A percentile compares a stretch with the other conserved stretches of the same genome.
Evolutionary conservation across 2,888 invertebrate genomes (phyloP).

Genomic region (Apamea sordens): DNA sequence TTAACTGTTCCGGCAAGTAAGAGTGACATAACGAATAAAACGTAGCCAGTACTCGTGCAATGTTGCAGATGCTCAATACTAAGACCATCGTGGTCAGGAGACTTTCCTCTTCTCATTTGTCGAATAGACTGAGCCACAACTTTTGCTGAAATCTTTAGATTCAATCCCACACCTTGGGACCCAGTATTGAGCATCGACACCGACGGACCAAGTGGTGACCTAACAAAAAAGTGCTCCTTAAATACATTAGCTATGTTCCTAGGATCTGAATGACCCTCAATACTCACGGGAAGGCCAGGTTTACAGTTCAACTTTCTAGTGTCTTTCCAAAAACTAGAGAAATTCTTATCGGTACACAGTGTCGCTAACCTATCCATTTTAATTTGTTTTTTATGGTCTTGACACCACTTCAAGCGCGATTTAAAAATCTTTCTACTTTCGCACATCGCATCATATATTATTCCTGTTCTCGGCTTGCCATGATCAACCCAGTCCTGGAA

Average conservation of each 20-base stretch:
- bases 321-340: slow-evolving; percentile 7
- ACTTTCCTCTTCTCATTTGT: too few species aligned
- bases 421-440: neutral
- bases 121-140: too few species aligned
- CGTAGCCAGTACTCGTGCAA: too few species aligned
- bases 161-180: neutral
- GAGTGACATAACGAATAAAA: too few species aligned
- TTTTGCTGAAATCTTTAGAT: slow-evolving; percentile 2
- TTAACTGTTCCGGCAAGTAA: too few species aligned
- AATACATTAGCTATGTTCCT: neutral
- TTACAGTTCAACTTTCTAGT: slow-evolving; percentile 2
- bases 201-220: slow-evolving; percentile 5
- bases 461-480: neutral
- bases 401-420: neutral
- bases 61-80: too few species aligned
- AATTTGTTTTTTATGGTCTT: neutral
- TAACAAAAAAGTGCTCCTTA: slow-evolving; percentile 8
- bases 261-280: neutral
- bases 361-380: slow-evolving; percentile 2
- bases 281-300: slow-evolving; percentile 11
- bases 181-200: slow-evolving; percentile 8
- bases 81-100: too few species aligned
- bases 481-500: neutral
- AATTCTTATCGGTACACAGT: neutral
- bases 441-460: neutral